Conservation (phyloP, 2,113 vertebrate genomes). For the Pygoscelis adeliae region DNA sequence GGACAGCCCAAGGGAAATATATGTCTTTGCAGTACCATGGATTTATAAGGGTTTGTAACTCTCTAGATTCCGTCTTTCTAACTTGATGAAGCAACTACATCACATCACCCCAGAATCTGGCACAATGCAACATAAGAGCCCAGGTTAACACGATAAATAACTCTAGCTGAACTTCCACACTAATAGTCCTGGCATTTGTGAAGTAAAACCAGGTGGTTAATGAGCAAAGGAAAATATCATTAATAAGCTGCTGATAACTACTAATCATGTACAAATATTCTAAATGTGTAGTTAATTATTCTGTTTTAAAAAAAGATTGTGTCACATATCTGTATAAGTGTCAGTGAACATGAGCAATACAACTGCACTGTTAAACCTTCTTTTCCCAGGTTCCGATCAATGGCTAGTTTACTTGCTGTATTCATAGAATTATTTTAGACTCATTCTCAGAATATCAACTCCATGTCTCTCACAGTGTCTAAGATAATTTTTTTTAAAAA, state of each 20-base stretch:
- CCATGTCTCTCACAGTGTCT: neutral
- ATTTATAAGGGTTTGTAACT: neutral
- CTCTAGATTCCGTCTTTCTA: neutral
- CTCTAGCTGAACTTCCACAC: neutral
- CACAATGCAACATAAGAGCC: neutral
- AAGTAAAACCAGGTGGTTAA: neutral
- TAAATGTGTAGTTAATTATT: neutral
- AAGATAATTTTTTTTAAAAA: neutral
- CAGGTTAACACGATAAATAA: neutral
- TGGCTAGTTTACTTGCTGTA: neutral
- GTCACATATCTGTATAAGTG: neutral
- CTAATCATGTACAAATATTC: neutral
- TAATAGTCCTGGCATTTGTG: neutral
- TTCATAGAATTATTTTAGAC: neutral
- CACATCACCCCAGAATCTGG: neutral
- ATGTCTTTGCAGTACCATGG: neutral
- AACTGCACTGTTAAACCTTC: neutral
- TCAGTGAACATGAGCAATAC: neutral
- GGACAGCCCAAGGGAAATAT: neutral
- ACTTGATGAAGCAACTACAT: neutral
- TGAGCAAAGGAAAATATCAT: accelerated
- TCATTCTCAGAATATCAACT: neutral
- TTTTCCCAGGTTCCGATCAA: neutral
- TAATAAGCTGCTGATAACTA: neutral
- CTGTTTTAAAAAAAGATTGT: neutral